A percentile compares a stretch with the other conserved stretches of the same genome.
These are phyloP conservation scores for Thalpophila matura DNA, from an alignment of 2,888 invertebrate species.

Conservation along the genomic window DNA sequence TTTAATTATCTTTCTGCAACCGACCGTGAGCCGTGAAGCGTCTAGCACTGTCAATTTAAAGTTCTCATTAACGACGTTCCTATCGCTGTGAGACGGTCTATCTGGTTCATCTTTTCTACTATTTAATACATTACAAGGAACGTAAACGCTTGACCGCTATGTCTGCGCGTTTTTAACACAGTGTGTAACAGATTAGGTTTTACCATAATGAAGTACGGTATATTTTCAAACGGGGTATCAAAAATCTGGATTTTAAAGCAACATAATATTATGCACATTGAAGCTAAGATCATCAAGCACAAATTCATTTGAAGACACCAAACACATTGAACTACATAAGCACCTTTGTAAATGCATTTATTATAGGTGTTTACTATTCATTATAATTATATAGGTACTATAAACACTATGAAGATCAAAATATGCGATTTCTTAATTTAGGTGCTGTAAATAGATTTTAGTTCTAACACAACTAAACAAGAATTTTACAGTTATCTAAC, in stretches of 20 bases:
- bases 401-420: too few species aligned
- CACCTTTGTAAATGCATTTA: conserved; percentile 46
- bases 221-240: neutral
- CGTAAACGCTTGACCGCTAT: conserved; percentile 8
- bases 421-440: conserved; percentile 45
- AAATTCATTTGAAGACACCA: conserved; percentile 25
- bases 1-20: too few species aligned
- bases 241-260: conserved; percentile 8
- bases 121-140: conserved; percentile 3
- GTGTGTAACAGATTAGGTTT: neutral
- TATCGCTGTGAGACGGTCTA: neutral
- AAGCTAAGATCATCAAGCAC: conserved; percentile 25
- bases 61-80: neutral
- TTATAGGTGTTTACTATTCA: conserved; percentile 26
- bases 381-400: neutral
- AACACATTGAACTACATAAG: conserved; percentile 43
- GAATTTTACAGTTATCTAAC: conserved; percentile 48
- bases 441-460: conserved; percentile 49
- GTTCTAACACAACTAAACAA: conserved; percentile 46
- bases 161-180: conserved; percentile 6
- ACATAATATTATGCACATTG: conserved; percentile 27
- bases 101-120: neutral
- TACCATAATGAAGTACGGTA: neutral
- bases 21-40: neutral
- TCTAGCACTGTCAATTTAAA: neutral